Evolutionary conservation across 2,113 vertebrate genomes (phyloP).

Genomic region (Vulpes ferrilata): DNA sequence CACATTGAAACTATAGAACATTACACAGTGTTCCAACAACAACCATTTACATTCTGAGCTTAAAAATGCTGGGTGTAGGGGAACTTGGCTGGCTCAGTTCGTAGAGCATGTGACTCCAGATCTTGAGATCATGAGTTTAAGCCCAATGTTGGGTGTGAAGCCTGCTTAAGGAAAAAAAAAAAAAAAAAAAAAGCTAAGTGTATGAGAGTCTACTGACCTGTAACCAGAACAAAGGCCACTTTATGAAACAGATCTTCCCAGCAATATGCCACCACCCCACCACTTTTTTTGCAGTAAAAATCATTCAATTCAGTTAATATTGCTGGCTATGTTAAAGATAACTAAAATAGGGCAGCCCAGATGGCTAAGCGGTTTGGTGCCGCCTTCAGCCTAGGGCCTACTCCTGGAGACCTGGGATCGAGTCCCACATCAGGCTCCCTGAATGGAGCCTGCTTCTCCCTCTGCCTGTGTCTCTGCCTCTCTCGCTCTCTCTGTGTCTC

Average conservation of each 20-base stretch:
- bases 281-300: slow-evolving; percentile 24
- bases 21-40: neutral
- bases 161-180: neutral
- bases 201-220: neutral
- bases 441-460: too few species aligned
- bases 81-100: neutral
- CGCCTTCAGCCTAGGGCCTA: too few species aligned
- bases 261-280: neutral
- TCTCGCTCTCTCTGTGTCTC: too few species aligned
- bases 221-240: neutral
- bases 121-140: neutral
- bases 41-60: neutral
- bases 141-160: neutral
- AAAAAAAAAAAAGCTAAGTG: neutral
- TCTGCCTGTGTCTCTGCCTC: too few species aligned
- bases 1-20: neutral
- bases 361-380: too few species aligned
- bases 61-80: neutral
- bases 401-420: too few species aligned
- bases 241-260: slow-evolving; percentile 43
- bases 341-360: neutral
- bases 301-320: slow-evolving; percentile 28
- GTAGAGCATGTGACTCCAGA: neutral
- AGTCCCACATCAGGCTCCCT: too few species aligned
- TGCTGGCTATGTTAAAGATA: neutral